A percentile compares a stretch with the other conserved stretches of the same genome.
Conservation (phyloP, 2,888 invertebrate genomes). For the Chymomyza fuscimana region DNA sequence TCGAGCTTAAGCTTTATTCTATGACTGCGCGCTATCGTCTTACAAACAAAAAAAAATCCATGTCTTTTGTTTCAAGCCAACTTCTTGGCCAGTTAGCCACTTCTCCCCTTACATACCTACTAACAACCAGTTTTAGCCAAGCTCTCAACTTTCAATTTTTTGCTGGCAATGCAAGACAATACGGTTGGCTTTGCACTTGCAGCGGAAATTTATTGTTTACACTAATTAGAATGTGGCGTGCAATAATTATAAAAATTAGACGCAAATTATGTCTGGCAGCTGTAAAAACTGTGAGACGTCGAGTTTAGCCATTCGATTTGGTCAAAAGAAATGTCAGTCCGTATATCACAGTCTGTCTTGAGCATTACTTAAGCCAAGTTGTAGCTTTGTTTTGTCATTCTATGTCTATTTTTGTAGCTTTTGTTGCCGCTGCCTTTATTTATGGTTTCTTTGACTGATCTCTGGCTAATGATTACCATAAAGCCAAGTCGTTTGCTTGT, state of each 20-base stretch:
- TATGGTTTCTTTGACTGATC: constrained; percentile 35
- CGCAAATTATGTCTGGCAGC: constrained; percentile 55
- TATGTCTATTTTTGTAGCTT: constrained; percentile 1
- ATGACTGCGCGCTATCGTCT: neutral
- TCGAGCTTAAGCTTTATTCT: constrained; percentile 3
- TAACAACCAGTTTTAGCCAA: constrained; percentile 36
- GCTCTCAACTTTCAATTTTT: constrained; percentile 62
- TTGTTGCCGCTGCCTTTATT: constrained; percentile 20
- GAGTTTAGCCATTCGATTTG: constrained; percentile 17
- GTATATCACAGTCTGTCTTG: neutral
- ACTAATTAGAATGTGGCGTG: constrained; percentile 1
- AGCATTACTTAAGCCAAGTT: neutral
- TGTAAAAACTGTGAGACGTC: constrained; percentile 15
- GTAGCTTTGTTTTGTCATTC: constrained; percentile 7
- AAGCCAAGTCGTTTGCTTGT: neutral
- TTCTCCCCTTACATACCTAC: neutral
- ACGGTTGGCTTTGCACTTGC: constrained; percentile 31
- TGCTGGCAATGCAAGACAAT: constrained; percentile 16
- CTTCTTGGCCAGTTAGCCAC: constrained; percentile 4
- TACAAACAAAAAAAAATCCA: neutral
- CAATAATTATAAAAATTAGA: constrained; percentile 44
- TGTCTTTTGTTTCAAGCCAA: neutral
- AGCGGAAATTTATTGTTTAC: constrained; percentile 21
- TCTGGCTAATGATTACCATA: neutral
- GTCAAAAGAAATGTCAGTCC: constrained; percentile 3